Evolutionary conservation across 2,888 invertebrate species (phyloP).

Genomic region (Agriopis marginaria): DNA sequence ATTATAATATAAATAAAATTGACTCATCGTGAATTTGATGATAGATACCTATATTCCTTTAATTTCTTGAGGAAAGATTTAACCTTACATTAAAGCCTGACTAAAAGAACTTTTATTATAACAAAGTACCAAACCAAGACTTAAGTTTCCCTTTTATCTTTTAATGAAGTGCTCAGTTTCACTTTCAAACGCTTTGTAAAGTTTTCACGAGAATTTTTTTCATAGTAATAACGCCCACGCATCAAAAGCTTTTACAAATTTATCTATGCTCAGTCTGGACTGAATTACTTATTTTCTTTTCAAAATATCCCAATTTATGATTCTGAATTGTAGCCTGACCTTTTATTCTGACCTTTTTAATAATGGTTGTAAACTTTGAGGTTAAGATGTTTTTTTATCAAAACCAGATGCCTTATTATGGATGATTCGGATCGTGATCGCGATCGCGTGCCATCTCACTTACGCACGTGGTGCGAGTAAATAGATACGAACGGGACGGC

Average conservation of each 20-base stretch:
- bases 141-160: constrained; percentile 59
- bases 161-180: constrained; percentile 58
- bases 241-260: constrained; percentile 9
- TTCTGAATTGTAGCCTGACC: neutral
- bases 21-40: too few species aligned
- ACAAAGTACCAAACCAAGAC: constrained; percentile 43
- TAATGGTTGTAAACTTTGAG: neutral
- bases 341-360: neutral
- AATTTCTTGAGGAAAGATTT: neutral
- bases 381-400: too few species aligned
- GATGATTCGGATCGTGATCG: too few species aligned
- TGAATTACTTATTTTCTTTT: neutral
- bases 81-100: neutral
- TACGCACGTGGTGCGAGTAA: too few species aligned
- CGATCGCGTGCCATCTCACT: too few species aligned
- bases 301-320: neutral
- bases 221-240: constrained; percentile 9
- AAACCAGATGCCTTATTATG: too few species aligned
- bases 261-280: neutral
- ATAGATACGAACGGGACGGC: too few species aligned
- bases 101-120: constrained; percentile 47
- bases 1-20: too few species aligned
- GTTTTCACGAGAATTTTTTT: constrained; percentile 19
- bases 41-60: neutral
- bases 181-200: constrained; percentile 45